Evolutionary conservation across 1,140 invertebrate species (phyloP).

Genomic region (Bathynomus jamesi): DNA sequence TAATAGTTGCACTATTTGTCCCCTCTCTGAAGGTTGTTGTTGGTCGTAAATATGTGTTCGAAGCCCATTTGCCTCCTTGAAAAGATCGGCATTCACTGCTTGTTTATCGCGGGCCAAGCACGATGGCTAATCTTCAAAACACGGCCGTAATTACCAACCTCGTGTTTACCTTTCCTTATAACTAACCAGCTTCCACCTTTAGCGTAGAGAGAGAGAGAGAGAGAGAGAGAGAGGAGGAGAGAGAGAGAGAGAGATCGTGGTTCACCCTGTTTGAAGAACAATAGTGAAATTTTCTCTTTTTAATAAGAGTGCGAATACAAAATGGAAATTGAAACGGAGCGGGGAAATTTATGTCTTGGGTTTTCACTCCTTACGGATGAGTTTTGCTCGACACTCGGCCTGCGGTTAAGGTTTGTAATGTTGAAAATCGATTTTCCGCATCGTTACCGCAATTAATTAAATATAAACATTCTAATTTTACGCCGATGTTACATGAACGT

Average conservation of each 20-base stretch:
- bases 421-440: slow-evolving; percentile 34
- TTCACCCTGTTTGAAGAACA: neutral
- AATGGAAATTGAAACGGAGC: neutral
- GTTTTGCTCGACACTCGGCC: slow-evolving; percentile 13
- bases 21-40: no score
- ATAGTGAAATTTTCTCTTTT: neutral
- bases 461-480: slow-evolving; percentile 36
- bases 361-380: slow-evolving; percentile 10
- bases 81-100: no score
- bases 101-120: no score
- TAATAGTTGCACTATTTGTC: no score
- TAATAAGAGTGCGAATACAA: neutral
- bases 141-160: no score
- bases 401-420: slow-evolving; percentile 35
- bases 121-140: no score
- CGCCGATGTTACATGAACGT: slow-evolving; percentile 29
- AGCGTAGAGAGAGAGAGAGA: neutral
- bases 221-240: neutral
- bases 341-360: neutral
- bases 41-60: no score
- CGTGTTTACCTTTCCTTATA: no score
- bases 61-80: no score
- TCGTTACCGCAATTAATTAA: slow-evolving; percentile 36
- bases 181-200: no score
- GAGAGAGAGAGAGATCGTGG: neutral